Evolutionary conservation across 1,140 invertebrate genomes (phyloP).

Genomic region (Lasaia peninsularis): DNA sequence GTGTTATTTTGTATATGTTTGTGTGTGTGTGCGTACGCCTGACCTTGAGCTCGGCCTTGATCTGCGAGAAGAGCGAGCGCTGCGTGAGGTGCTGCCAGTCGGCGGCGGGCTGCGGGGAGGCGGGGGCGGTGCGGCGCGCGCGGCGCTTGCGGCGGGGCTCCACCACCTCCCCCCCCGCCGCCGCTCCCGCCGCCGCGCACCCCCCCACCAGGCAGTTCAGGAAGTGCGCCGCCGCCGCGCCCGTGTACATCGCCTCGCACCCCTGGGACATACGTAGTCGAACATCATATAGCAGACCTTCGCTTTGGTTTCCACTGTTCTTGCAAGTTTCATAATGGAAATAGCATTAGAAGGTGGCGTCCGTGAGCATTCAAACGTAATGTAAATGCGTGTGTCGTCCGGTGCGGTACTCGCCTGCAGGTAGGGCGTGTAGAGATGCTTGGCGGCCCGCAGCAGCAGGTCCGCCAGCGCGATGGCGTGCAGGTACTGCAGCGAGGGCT

Average conservation of each 20-base stretch:
- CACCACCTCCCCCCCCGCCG: constrained; percentile 74
- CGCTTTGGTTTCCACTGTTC: too few species aligned
- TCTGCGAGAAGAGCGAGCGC: constrained; percentile 91
- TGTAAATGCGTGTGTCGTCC: too few species aligned
- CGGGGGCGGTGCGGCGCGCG: constrained; percentile 41
- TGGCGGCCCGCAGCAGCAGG: constrained; percentile 90
- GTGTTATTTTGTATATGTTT: neutral
- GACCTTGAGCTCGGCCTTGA: constrained; percentile 89
- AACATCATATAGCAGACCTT: too few species aligned
- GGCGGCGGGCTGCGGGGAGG: constrained; percentile 65
- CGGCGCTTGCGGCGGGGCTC: constrained; percentile 25
- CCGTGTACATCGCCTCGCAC: constrained; percentile 90
- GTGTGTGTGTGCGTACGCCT: neutral
- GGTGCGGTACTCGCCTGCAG: constrained; percentile 93
- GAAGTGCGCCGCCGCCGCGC: constrained; percentile 94
- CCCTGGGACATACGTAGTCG: constrained; percentile 31
- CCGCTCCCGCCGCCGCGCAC: constrained; percentile 81
- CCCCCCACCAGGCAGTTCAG: constrained; percentile 95
- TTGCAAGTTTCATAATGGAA: too few species aligned
- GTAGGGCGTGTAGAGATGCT: constrained; percentile 95
- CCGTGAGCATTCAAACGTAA: too few species aligned
- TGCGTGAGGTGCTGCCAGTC: constrained; percentile 94
- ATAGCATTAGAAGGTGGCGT: too few species aligned
- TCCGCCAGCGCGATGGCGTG: constrained; percentile 93
- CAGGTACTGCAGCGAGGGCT: constrained; percentile 91